Percentiles rank a stretch among this genome's conserved stretches.
phyloP scores from a whole-genome alignment of 1,140 invertebrate genomes.

The Drosophila sp. region DNA sequence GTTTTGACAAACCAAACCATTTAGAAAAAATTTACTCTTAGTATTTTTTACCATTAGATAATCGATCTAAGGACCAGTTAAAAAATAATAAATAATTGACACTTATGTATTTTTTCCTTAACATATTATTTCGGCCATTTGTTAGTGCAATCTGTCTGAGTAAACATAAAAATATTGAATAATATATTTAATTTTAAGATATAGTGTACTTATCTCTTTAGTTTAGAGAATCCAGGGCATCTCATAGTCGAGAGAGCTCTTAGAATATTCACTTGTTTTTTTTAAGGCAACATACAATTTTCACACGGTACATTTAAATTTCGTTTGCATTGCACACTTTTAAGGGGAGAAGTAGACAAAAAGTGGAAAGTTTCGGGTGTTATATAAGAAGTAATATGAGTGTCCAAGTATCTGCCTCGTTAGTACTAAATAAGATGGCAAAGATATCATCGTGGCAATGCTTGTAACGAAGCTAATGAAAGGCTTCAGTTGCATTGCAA shows the following conservation, averaged over 20 bases:
- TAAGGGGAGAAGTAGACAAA: constrained; percentile 2
- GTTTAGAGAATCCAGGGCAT: not conserved
- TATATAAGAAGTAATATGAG: constrained; percentile 37
- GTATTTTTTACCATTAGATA: too few species aligned
- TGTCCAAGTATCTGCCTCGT: constrained; percentile 45
- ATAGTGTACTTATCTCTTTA: too few species aligned
- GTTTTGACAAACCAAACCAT: too few species aligned
- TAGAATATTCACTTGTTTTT: not conserved
- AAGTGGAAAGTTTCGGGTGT: constrained; percentile 56
- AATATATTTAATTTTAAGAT: too few species aligned
- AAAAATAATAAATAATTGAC: too few species aligned
- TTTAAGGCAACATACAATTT: constrained; percentile 50
- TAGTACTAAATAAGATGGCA: constrained; percentile 43
- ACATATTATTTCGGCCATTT: too few species aligned
- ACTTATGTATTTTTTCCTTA: too few species aligned
- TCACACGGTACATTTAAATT: constrained; percentile 50
- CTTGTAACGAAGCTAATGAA: constrained; percentile 70
- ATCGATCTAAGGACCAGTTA: too few species aligned
- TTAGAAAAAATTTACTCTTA: too few species aligned
- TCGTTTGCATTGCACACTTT: constrained; percentile 33
- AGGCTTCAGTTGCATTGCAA: constrained; percentile 42
- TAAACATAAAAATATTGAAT: too few species aligned
- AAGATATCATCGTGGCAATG: constrained; percentile 9
- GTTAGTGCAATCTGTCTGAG: too few species aligned
- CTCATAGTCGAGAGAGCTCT: not conserved